phyloP scores from a whole-genome alignment of 2,888 invertebrate species.

The Plagiodera versicolora region DNA sequence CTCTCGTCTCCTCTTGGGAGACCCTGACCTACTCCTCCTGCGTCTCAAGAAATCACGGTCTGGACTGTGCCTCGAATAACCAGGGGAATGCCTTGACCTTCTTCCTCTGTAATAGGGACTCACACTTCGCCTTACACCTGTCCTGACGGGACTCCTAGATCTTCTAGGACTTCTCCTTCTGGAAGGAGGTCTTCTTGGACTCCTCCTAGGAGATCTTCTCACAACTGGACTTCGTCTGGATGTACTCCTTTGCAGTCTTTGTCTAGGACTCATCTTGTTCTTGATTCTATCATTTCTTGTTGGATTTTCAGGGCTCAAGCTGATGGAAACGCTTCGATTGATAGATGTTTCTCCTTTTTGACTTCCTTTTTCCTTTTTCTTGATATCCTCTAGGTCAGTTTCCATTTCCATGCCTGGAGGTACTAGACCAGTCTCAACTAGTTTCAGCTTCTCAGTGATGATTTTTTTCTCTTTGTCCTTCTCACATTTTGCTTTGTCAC shows the following conservation, averaged over 20 bases:
- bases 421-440: constrained; percentile 55
- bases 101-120: constrained; percentile 23
- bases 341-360: constrained; percentile 14
- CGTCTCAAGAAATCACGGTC: constrained; percentile 8
- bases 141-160: constrained; percentile 15
- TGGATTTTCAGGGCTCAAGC: constrained; percentile 5
- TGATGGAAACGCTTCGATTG: constrained; percentile 6
- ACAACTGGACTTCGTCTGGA: constrained; percentile 15
- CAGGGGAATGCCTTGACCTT: constrained; percentile 11
- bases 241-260: constrained; percentile 20
- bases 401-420: constrained; percentile 57
- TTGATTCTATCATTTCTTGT: constrained; percentile 18
- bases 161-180: constrained; percentile 16
- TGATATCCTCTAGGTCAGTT: constrained; percentile 41
- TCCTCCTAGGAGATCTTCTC: constrained; percentile 6
- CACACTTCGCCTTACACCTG: constrained; percentile 15
- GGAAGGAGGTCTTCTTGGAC: constrained; percentile 17
- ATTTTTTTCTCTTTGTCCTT: constrained; percentile 51
- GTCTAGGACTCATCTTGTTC: constrained; percentile 20
- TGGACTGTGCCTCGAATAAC: constrained; percentile 2
- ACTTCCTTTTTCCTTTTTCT: constrained; percentile 18
- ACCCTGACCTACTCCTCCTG: constrained; percentile 25
- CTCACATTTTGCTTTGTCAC: constrained; percentile 51
- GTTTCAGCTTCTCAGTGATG: constrained; percentile 50
- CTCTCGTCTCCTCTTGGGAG: constrained; percentile 23